These are phyloP conservation scores for Tragulus kanchil DNA, from an alignment of 2,113 vertebrate genomes.

Conservation along the genomic window DNA sequence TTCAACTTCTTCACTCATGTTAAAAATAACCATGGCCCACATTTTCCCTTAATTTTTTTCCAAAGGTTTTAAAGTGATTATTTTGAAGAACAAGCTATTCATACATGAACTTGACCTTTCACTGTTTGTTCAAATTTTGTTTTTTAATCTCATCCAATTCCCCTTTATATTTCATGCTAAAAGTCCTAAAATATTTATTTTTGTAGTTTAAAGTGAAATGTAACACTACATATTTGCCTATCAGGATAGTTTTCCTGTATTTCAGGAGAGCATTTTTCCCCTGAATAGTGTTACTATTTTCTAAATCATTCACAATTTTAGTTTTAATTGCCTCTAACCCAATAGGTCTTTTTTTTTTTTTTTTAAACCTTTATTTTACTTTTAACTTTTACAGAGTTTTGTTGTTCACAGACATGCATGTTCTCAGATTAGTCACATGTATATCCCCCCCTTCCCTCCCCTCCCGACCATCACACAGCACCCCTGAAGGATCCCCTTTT, in stretches of 20 bases:
- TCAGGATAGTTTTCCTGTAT: neutral
- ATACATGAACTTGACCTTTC: neutral
- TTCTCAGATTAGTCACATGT: too few species aligned
- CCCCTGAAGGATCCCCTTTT: too few species aligned
- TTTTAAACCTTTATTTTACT: too few species aligned
- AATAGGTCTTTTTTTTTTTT: neutral
- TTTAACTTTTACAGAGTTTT: too few species aligned
- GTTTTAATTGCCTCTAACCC: neutral
- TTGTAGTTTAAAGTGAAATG: neutral
- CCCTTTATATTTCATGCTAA: conserved; percentile 1
- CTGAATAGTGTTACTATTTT: neutral
- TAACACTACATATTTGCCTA: neutral
- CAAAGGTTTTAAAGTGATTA: neutral
- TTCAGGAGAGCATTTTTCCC: neutral
- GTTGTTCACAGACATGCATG: too few species aligned
- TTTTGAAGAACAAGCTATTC: conserved; percentile 30
- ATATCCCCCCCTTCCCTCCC: too few species aligned
- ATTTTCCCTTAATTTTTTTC: neutral
- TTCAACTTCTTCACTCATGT: neutral
- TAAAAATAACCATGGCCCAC: neutral
- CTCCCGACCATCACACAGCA: too few species aligned
- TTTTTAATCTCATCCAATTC: neutral
- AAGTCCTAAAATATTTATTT: neutral
- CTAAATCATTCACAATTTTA: conserved; percentile 1
- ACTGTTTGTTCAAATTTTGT: neutral